Evolutionary conservation across 2,797 vertebrate genomes (phyloP).

Genomic region (Anguilla anguilla): DNA sequence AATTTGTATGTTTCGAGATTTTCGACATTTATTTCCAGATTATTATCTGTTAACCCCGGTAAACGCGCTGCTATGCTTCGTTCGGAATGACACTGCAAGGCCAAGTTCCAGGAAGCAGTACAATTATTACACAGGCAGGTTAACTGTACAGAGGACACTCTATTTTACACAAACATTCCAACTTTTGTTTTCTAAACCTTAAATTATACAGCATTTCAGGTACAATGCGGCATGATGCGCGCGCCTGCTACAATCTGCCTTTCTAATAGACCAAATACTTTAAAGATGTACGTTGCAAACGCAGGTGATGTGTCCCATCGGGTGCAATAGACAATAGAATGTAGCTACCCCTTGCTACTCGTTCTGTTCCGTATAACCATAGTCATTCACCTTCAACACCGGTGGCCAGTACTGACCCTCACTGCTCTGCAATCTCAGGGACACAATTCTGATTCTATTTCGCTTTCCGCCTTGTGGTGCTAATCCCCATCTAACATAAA

Average conservation of each 20-base stretch:
- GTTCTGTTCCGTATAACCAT: conserved; percentile 18
- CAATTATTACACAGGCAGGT: background rate
- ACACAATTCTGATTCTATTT: conserved; percentile 36
- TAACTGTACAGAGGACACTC: background rate
- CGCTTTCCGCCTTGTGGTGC: conserved; percentile 29
- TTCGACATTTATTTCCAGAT: background rate
- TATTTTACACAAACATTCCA: background rate
- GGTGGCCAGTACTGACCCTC: conserved; percentile 35
- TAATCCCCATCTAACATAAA: conserved; percentile 64
- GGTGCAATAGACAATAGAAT: background rate
- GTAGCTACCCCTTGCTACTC: conserved; percentile 21
- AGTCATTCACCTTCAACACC: conserved; percentile 41
- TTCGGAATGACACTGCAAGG: background rate
- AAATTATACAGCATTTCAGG: background rate
- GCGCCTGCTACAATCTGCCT: background rate
- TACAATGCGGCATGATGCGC: background rate
- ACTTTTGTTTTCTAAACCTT: background rate
- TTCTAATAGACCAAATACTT: background rate
- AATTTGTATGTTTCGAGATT: background rate
- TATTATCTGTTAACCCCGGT: background rate
- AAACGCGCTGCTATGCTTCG: background rate
- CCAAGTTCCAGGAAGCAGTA: background rate
- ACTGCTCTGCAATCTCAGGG: conserved; percentile 28
- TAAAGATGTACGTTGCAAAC: background rate
- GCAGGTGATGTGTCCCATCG: conserved; percentile 37